Evolutionary conservation across 2,888 invertebrate genomes (phyloP), one percentile per base, ranked within the genome.

Genomic region (Oscheius onirici): DNA sequence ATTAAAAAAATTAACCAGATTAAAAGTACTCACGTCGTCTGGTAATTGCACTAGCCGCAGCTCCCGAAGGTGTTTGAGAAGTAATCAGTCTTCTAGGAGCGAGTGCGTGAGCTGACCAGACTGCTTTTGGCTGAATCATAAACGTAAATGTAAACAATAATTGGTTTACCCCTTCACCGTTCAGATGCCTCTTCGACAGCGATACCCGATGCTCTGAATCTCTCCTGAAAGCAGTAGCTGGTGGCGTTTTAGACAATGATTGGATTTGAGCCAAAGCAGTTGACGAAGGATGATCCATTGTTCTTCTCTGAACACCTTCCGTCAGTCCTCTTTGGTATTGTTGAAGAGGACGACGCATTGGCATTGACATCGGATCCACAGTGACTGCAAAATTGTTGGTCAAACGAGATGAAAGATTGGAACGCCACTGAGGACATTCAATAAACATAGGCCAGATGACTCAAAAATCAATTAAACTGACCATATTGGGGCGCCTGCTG

Each of bases 21-120:
- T 20, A 20, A 28, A 26, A 15, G 20, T 66, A 77, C 79, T 71
- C 43, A 80, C 80, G 80, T 73, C 79, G 67, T 75, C 80, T 76
- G 15, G 73, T 74, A 20, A 77, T 72, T 13, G 69, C 70, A 26
- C 66, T 55, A 8, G 69, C 70, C 13, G 72, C 69, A 13, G 67
- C 71, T 13, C 73, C 73, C 1, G 67, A 34, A 17, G 73, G 67
- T 20, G 72, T 69, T 11, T 17, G 15, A n/a, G 68, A 11, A 8
- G 55, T 61, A 5, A 49, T 24, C 1, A 58, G 20, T 60, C 58
- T 13, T 26, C 34, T 44, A 13, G 69, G 58, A n/a, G 69, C 43
- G 46, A 69, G 22, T 6, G 69, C 46, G 17, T 57, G 51, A 10
- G 78, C 73, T 22, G 76, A 73, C 78, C 78, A 78, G 2, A 78